phyloP scores from a whole-genome alignment of 2,888 invertebrate species.

The Chymomyza procnemis region DNA sequence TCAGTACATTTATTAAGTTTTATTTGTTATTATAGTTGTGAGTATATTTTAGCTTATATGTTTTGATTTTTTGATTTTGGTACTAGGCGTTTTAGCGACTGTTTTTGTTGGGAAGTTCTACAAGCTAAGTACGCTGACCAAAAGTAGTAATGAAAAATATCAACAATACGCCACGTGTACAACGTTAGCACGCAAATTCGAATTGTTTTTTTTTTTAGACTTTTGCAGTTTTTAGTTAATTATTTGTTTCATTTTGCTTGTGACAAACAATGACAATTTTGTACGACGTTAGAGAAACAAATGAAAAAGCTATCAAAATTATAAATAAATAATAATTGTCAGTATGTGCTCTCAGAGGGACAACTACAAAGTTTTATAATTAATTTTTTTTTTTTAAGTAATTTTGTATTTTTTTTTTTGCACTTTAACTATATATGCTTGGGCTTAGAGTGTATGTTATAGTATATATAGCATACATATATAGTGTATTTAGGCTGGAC shows the following conservation, averaged over 20 bases:
- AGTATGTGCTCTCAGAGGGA: background rate
- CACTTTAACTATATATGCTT: slow-evolving; percentile 40
- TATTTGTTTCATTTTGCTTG: background rate
- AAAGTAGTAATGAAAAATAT: slow-evolving; percentile 67
- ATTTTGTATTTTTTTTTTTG: slow-evolving; percentile 23
- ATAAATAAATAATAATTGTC: background rate
- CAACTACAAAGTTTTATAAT: slow-evolving; percentile 36
- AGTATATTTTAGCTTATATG: slow-evolving; percentile 17
- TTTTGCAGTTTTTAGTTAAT: background rate
- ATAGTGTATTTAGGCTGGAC: background rate
- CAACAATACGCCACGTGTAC: slow-evolving; percentile 49
- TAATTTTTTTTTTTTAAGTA: slow-evolving; percentile 21
- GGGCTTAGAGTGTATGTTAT: background rate
- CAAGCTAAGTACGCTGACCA: slow-evolving; percentile 56
- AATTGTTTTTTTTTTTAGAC: background rate
- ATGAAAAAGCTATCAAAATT: background rate
- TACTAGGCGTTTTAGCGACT: slow-evolving; percentile 17
- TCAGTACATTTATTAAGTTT: slow-evolving; percentile 24
- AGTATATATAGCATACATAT: background rate
- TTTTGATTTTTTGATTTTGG: slow-evolving; percentile 19
- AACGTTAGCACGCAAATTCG: slow-evolving; percentile 18
- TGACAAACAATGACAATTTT: background rate
- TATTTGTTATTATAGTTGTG: slow-evolving; percentile 7
- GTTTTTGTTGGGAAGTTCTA: slow-evolving; percentile 38
- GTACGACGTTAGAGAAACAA: background rate